Conservation (phyloP, 2,113 vertebrate genomes). For the Recurvirostra avosetta region DNA sequence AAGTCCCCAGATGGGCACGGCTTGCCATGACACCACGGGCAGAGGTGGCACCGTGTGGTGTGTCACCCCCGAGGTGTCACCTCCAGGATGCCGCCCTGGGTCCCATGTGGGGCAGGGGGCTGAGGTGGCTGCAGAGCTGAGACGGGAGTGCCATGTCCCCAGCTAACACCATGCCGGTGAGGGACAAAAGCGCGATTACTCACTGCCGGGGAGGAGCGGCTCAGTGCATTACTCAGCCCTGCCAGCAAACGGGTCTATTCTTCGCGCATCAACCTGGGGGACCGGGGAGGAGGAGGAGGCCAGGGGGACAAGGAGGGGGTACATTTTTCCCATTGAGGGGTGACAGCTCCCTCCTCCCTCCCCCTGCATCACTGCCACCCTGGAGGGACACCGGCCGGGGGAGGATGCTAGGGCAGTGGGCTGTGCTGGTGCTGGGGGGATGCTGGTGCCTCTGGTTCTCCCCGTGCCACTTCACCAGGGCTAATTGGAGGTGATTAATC, state of each 20-base stretch:
- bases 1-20: neutral
- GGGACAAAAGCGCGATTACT: conserved; percentile 33
- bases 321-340: neutral
- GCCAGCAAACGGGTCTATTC: conserved; percentile 14
- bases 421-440: neutral
- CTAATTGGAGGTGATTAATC: conserved; percentile 18
- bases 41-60: fast-evolving
- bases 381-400: neutral
- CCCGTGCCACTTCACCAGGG: neutral
- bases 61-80: fast-evolving
- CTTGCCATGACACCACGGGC: fast-evolving
- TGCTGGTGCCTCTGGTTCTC: neutral
- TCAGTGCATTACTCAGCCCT: conserved; percentile 54
- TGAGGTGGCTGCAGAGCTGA: fast-evolving
- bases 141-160: neutral
- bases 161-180: neutral
- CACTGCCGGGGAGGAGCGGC: conserved; percentile 49
- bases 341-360: neutral
- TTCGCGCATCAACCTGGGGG: neutral
- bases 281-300: neutral
- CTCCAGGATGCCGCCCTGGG: fast-evolving
- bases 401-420: neutral
- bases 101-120: neutral
- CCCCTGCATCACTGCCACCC: neutral
- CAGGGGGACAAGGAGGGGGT: neutral